Evolutionary conservation across 2,888 invertebrate genomes (phyloP), one percentile per base, ranked within the genome.

Genomic region (Schizaphis graminum): DNA sequence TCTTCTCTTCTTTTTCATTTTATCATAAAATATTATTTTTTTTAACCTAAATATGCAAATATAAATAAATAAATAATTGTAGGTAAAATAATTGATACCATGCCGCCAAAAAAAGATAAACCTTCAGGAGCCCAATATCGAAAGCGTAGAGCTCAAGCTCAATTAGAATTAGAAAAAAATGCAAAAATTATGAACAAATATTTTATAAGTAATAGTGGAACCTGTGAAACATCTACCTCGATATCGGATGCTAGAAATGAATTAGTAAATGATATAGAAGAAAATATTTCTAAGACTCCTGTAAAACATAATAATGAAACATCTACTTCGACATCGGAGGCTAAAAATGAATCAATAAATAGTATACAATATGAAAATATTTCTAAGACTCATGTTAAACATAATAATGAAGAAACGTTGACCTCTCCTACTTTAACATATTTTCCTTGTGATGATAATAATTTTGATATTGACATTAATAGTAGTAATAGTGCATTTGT

Each of bases 31-130:
- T 85, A 85, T 85, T 85, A 85, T 86, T 44, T 86, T 86, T 47
- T 86, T 44, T 44, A 24, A 44, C 44, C 44, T 44, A 85, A 85
- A 47, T 44, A 86, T 47, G 7, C 85, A 86, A 86, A 85, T 85
- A 26, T 86, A 47, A 86, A 86, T 44, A 44, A 86, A 10, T 86
- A 86, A 86, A 86, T 86, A 84, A 84, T 41, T 61, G 61, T 61
- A 61, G 61, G 61, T 61, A 28, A 28, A 28, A 84, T 41, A 84
- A 84, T 87, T 87, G 47, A 87, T 87, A 47, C 61, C 61, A 89
- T 89, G 89, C 24, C 89, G 57, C 35, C 89, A 61, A 89, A 89
- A 89, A 89, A 89, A 89, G 89, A 89, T 24, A 89, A 89, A 61
- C 89, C 21, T 57, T 89, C 44, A 28, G 61, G 89, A 44, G 26